phyloP scores from a whole-genome alignment of 1,140 invertebrate species.

The Philopotamus ludificatus region DNA sequence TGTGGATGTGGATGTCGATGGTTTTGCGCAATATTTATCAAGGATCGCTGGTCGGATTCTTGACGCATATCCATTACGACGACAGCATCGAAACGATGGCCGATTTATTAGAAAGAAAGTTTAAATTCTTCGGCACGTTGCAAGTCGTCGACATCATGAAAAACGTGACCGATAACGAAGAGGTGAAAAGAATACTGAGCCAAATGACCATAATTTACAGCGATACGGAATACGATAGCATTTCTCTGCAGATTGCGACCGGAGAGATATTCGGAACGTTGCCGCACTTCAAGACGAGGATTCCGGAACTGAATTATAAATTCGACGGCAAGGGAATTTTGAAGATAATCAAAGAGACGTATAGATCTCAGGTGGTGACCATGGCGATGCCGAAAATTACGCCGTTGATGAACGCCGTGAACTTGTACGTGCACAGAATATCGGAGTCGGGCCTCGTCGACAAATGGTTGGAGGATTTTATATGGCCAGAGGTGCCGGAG shows the following conservation, averaged over 20 bases:
- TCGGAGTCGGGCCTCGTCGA: conserved; percentile 33
- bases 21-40: conserved; percentile 34
- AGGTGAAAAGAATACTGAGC: conserved; percentile 21
- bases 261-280: conserved; percentile 24
- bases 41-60: conserved; percentile 28
- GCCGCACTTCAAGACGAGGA: conserved; percentile 23
- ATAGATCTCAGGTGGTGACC: conserved; percentile 28
- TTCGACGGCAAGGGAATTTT: conserved; percentile 21
- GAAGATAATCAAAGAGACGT: conserved; percentile 25
- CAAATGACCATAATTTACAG: conserved; percentile 17
- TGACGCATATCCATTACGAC: conserved; percentile 29
- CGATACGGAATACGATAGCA: conserved; percentile 21
- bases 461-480: conserved; percentile 29
- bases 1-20: conserved; percentile 39
- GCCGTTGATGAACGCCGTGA: conserved; percentile 20
- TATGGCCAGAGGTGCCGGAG: not conserved
- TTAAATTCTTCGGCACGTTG: conserved; percentile 29
- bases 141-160: conserved; percentile 20
- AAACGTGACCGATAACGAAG: conserved; percentile 29
- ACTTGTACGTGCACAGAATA: conserved; percentile 31
- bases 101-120: conserved; percentile 31
- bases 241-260: conserved; percentile 15
- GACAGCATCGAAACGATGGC: conserved; percentile 29
- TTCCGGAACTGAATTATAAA: conserved; percentile 33
- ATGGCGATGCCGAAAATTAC: conserved; percentile 30